Conservation (phyloP, 2,797 vertebrate genomes). For the Acanthurus tractus region DNA sequence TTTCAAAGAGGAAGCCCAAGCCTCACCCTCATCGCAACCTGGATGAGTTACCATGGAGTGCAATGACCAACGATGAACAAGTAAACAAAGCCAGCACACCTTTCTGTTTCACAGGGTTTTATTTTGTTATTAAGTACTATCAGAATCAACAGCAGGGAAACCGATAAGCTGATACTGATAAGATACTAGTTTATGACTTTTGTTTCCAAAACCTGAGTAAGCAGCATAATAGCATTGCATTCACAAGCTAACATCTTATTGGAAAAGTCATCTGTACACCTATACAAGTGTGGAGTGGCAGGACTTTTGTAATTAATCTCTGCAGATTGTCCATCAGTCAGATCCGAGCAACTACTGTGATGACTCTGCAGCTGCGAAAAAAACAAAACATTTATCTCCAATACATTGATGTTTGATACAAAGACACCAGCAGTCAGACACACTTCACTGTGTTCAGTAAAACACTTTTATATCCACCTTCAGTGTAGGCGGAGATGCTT, state of each 20-base stretch:
- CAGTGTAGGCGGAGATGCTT: neutral
- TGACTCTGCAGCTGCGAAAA: neutral
- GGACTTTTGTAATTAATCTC: neutral
- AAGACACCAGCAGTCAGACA: neutral
- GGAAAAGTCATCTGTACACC: neutral
- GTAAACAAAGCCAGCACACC: constrained; percentile 54
- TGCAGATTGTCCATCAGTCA: neutral
- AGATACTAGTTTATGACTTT: neutral
- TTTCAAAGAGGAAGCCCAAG: constrained; percentile 95
- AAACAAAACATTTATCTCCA: neutral
- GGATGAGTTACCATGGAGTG: constrained; percentile 98
- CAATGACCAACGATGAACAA: constrained; percentile 99
- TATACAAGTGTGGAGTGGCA: neutral
- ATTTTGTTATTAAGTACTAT: neutral
- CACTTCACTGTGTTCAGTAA: no score
- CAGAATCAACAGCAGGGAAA: neutral
- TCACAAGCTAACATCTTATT: neutral
- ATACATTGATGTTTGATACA: neutral
- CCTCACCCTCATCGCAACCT: constrained; percentile 92
- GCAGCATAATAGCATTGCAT: neutral
- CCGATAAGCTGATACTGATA: neutral
- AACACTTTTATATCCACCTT: neutral
- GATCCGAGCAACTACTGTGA: no score
- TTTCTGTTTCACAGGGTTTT: neutral
- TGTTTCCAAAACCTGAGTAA: neutral